phyloP scores from a whole-genome alignment of 35 echinoderm and acorn worm species.

The Lytechinus pictus region DNA sequence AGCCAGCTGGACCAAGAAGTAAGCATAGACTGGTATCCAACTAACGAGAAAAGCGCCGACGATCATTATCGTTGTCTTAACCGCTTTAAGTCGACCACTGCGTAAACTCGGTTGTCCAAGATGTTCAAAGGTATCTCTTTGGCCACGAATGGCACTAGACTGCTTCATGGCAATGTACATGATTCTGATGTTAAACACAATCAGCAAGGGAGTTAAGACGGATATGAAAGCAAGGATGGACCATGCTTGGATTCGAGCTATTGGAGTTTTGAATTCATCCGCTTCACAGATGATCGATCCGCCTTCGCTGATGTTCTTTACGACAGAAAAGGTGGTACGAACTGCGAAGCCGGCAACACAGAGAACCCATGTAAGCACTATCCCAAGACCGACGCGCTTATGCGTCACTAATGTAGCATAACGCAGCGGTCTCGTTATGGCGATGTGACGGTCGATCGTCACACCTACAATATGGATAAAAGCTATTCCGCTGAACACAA shows the following conservation, averaged over 20 bases:
- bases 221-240: background rate
- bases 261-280: background rate
- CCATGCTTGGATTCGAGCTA: background rate
- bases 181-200: conserved; percentile 1
- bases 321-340: background rate
- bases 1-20: background rate
- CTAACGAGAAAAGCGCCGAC: background rate
- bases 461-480: conserved; percentile 28
- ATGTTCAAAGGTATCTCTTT: background rate
- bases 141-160: background rate
- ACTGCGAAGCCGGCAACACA: background rate
- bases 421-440: conserved; percentile 18
- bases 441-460: background rate
- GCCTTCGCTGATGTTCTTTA: background rate
- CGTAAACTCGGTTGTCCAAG: background rate
- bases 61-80: background rate
- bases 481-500: background rate
- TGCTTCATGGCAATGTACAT: background rate
- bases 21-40: background rate
- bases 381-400: background rate
- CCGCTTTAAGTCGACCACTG: background rate
- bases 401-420: background rate
- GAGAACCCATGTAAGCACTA: background rate
- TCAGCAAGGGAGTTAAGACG: background rate
- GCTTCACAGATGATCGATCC: background rate